Evolutionary conservation across 2,113 vertebrate species (phyloP), one percentile per base, ranked within the genome.

Genomic region (Misgurnus anguillicaudatus): DNA sequence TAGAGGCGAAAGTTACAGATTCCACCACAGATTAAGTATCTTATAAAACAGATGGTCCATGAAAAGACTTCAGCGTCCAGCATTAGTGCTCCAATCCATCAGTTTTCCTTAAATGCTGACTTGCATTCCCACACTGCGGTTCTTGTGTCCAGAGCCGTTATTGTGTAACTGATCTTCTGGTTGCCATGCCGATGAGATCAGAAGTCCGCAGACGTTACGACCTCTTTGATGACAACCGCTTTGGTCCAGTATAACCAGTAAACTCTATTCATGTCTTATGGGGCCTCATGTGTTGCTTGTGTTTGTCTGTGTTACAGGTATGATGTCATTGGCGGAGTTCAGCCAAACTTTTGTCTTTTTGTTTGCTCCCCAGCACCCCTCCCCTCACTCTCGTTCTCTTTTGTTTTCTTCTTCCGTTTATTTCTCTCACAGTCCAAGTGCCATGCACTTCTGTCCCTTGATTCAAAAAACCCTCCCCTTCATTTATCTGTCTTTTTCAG

Each of bases 171-270:
- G 67, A 84, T 45, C 47, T 38, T 36, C 19, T 38, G 74, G 82
- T 84, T 84, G 68, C 68, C 55, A 84, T 84, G 78, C 17, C 61
- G 61, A 80, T 80, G 60, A 68, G 63, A 68, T 77, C 69, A 62
- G 62, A 77, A 80, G 74, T 77, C 76, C 42, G 31, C 38, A 76
- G 62, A 76, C 17, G 72, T 77, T 79, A 66, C 48, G 70, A 78
- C 79, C 70, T 51, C 51, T 31, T 36, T 24, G 17, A 5, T 6
- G 17, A n/a, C 4, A 10, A 14, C 24, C 16, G 17, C 8, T 9
- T 72, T 36, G 31, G 58, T 21, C 72, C 41, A 17, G 13, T 21
- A n/a, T 5, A 45, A 36, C 57, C 58, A 64, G 41, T 66, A 65
- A 72, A 73, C 69, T 36, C 77, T 45, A 69, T 71, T 80, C 69